Percentiles rank a stretch among this genome's conserved stretches.
Evolutionary conservation across 2,888 invertebrate genomes (phyloP).

Genomic region (Eristalinus aeneus): DNA sequence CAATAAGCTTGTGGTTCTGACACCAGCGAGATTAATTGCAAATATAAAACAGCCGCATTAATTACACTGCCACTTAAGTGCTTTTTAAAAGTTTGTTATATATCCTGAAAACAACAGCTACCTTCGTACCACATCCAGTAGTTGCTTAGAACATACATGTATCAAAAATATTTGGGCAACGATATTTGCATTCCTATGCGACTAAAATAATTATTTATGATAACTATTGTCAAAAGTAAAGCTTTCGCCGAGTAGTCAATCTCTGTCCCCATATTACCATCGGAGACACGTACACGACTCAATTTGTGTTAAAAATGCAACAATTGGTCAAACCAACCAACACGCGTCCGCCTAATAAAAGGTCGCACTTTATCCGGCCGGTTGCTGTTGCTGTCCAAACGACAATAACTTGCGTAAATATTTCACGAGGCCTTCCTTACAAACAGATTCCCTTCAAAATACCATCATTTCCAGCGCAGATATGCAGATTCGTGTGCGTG

Average conservation of each 20-base stretch:
- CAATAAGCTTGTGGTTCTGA: too few species aligned
- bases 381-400: constrained; percentile 34
- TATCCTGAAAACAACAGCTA: too few species aligned
- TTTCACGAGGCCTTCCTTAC: constrained; percentile 48
- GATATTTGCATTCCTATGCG: too few species aligned
- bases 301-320: constrained; percentile 22
- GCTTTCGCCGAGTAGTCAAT: neutral
- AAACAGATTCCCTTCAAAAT: constrained; percentile 36
- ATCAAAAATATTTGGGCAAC: too few species aligned
- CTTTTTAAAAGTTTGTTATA: too few species aligned
- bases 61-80: too few species aligned
- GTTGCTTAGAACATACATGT: too few species aligned
- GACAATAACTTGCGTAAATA: constrained; percentile 64
- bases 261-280: neutral
- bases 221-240: neutral
- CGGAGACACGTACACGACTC: neutral
- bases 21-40: too few species aligned
- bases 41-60: too few species aligned
- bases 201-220: too few species aligned
- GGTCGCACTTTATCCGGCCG: constrained; percentile 26
- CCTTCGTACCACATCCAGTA: too few species aligned
- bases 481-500: neutral
- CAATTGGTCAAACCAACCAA: constrained; percentile 23
- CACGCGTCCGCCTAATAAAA: constrained; percentile 19
- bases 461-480: constrained; percentile 17